Base-by-base conservation (phyloP, 2,797 vertebrate species). In the Sandelia bainsii region DNA sequence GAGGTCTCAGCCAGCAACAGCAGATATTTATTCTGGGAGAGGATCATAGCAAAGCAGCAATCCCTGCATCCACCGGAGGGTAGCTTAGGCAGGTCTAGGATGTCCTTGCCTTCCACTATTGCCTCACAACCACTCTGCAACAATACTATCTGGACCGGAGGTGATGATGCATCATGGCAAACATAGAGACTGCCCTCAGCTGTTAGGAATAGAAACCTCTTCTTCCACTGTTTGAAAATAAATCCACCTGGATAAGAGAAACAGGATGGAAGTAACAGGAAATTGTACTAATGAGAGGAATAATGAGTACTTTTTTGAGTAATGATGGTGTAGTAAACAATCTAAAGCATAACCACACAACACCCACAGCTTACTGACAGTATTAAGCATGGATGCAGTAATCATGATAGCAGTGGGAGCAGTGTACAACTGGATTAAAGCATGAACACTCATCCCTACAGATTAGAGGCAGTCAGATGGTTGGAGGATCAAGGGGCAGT, bases 161-260 rank as follows among this genome's bases (percentile, higher is more conserved):
- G 84, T 32, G 94, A 93, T 0, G 88, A 86, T 0, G 87, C 91
- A 56, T 94, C 93, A 0, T 89, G 93, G 66, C 90, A 94, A 59
- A 96, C 86, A 1, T 94, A 77, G 25, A 96, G 91, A 42, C 83
- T 90, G 23, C 95, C 95, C 19, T 95, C 94, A 34, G 90, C 72
- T 1, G 93, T 94, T 13, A 96, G 84, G 6, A 92, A 83, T 42
- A 96, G 76, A 72, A 93, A 96, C 62, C 93, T 92, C 83, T 94
- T 95, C 85, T 96, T 96, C 95, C 95, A 96, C 57, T 96, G 94
- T 79, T 96, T 96, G 75, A 96, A 95, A 75, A 96, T 88, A 66
- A 96, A 95, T 60, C 95, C 95, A 68, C 91, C 90, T 91, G 73
- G 39, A 80, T 23, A 14, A 39, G 11, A 80, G 64, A 37, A 25